Base-by-base conservation (phyloP, 64 coral and sea anemone species). In the Dendrophyllia cribrosa region DNA sequence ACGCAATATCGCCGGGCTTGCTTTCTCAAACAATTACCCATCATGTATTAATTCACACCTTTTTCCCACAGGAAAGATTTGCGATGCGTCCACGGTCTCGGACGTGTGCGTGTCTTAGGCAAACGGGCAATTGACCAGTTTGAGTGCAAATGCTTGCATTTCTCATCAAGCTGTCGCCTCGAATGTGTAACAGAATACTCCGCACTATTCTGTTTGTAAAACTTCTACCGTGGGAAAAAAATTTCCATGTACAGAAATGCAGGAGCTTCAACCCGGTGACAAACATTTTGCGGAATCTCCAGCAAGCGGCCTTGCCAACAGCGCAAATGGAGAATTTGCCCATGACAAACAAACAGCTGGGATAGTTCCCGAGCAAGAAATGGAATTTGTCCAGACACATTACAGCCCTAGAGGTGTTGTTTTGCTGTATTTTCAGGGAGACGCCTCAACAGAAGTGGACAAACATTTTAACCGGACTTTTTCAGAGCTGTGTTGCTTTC, bases 371-470 rank as follows among this genome's bases (percentile, higher is more conserved):
- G 77, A 60, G 12, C 11, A 45, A 66, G 80, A 68, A 20, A 60
- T 82, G 58, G 78, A 82, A 82, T 82, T 82, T 67, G 62, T 51
- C 20, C 80, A 68, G 12, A 84, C 80, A 20, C 62, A 84, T 50
- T 84, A 84, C 62, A 84, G 80, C 46, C 80, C 80, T 1, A 66
- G 80, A 84, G 80, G 80, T 84, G 61, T 84, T 84, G 15, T 84
- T 6, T 12, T 84, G 43, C 5, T 84, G 45, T 84, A 84, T 25
- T 84, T 67, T 68, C 17, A 47, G 5, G 80, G 80, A 17, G 80
- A 68, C 19, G 16, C 80, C 5, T 15, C 60, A 3, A 11, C 62
- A 49, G 80, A 84, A 65, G 80, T 84, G 9, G 80, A 84, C 43
- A 84, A 15, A 43, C 80, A 84, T 84, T 84, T 84, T 13, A 50